Evolutionary conservation across 2,888 invertebrate species (phyloP), one percentile per base, ranked within the genome.

Genomic region (Catocala fraxini): DNA sequence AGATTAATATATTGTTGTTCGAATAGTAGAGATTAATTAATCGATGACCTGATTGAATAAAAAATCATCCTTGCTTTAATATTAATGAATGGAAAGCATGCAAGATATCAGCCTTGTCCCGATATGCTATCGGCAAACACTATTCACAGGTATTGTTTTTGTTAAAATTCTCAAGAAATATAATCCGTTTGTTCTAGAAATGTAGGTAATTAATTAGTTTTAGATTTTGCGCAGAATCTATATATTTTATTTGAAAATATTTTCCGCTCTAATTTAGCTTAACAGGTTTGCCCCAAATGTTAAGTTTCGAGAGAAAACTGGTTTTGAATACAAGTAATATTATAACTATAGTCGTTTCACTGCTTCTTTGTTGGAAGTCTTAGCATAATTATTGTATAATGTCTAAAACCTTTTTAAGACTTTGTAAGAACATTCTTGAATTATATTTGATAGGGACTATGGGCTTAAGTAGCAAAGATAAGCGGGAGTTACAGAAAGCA

Each of bases 191-290:
- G 47, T 51, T 25, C 51, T 59, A 59, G 13, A 56, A 62, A n/a
- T n/a, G n/a, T n/a, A 47, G 56, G 47, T 46, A 51, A 35, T 54
- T 54, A 35, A 60, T 51, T 59, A 43, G 35, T 68, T 47, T 60
- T 10, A 66, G 51, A 56, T 65, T 59, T 47, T 60, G 9, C 39
- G 6, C 10, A 25, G 59, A 39, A 51, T 60, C 62, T 55, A 33
- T 67, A 55, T 67, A 71, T 64, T 66, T 56, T 51, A 5, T 33
- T 47, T 51, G 52, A 51, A 48, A 51, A 53, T 41, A 46, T 5
- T 39, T 51, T 51, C 55, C 51, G 54, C 25, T 60, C 54, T 48
- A 35, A 41, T 61, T 62, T 51, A 35, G 13, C 9, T 48, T 25
- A 25, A 51, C 12, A 56, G 39, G n/a, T 43, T 48, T 25, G 12